Percentiles rank a stretch among this genome's conserved stretches.
Conservation (phyloP, 2,888 invertebrate species). For the Venustoraphidia nigricollis region DNA sequence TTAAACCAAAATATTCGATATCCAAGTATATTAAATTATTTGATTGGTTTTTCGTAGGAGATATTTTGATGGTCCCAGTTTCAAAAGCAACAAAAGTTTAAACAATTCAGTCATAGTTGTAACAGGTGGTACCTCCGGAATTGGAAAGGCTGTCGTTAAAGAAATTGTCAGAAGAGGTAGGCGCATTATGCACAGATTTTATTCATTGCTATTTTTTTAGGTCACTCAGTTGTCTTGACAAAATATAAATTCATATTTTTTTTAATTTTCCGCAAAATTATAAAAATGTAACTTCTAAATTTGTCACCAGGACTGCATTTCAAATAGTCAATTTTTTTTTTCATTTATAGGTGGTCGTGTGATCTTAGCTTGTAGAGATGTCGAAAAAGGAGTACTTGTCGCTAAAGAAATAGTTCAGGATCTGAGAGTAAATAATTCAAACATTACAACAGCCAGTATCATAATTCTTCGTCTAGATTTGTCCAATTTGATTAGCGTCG, state of each 20-base stretch:
- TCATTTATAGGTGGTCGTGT: slow-evolving; percentile 28
- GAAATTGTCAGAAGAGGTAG: slow-evolving; percentile 33
- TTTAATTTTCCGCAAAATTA: too few species aligned
- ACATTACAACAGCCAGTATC: slow-evolving; percentile 17
- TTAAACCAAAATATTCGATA: too few species aligned
- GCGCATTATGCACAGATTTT: too few species aligned
- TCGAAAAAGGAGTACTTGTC: slow-evolving; percentile 27
- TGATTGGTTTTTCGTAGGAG: slow-evolving; percentile 15
- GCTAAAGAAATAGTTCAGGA: slow-evolving; percentile 25
- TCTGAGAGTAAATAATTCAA: slow-evolving; percentile 9
- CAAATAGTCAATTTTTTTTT: background rate
- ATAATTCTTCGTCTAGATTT: slow-evolving; percentile 25
- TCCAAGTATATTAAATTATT: too few species aligned
- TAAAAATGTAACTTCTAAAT: background rate
- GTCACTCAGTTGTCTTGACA: too few species aligned
- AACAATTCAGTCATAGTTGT: slow-evolving; percentile 34
- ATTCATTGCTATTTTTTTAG: too few species aligned
- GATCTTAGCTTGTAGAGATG: slow-evolving; percentile 37
- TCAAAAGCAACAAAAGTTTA: slow-evolving; percentile 21
- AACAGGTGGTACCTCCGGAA: slow-evolving; percentile 41
- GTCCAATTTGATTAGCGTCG: slow-evolving; percentile 23
- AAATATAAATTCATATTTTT: too few species aligned
- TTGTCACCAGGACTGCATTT: background rate
- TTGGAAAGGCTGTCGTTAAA: slow-evolving; percentile 37
- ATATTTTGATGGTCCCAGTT: slow-evolving; percentile 25